phyloP scores from a whole-genome alignment of 1,140 invertebrate genomes.

The Oedothorax gibbosus region DNA sequence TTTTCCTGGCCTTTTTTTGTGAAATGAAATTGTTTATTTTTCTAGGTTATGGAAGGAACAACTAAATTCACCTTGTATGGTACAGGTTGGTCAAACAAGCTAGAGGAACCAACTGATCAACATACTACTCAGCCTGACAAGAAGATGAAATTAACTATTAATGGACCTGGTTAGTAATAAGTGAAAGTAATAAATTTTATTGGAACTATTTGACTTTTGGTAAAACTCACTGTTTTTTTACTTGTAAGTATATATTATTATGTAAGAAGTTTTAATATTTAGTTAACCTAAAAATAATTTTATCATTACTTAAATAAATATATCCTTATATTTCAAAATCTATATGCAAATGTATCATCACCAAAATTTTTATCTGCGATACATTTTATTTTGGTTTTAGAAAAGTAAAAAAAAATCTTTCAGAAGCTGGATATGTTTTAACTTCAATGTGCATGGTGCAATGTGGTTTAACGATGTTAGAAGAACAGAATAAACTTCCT shows the following conservation, averaged over 20 bases:
- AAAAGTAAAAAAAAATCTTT: background rate
- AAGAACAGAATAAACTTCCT: constrained; percentile 82
- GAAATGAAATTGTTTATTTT: background rate
- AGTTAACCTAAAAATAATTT: too few species aligned
- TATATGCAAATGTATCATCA: too few species aligned
- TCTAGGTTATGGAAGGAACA: constrained; percentile 72
- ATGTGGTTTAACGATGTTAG: constrained; percentile 80
- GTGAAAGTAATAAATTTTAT: too few species aligned
- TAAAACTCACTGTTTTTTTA: too few species aligned
- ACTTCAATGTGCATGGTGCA: constrained; percentile 81
- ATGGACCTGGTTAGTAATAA: constrained; percentile 68
- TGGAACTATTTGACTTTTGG: too few species aligned
- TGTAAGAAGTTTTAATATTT: too few species aligned
- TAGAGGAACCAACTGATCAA: constrained; percentile 74
- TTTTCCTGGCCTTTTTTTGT: too few species aligned
- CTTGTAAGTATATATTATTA: too few species aligned
- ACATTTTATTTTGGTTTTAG: too few species aligned
- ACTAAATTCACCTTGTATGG: constrained; percentile 81
- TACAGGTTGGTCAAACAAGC: constrained; percentile 80
- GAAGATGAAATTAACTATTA: constrained; percentile 74
- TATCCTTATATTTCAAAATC: too few species aligned
- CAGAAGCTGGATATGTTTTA: constrained; percentile 85
- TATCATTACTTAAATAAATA: too few species aligned
- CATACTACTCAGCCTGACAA: constrained; percentile 76
- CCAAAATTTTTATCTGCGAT: too few species aligned